Base-by-base conservation (phyloP, 1,140 invertebrate species). In the Sycophila sp. region DNA sequence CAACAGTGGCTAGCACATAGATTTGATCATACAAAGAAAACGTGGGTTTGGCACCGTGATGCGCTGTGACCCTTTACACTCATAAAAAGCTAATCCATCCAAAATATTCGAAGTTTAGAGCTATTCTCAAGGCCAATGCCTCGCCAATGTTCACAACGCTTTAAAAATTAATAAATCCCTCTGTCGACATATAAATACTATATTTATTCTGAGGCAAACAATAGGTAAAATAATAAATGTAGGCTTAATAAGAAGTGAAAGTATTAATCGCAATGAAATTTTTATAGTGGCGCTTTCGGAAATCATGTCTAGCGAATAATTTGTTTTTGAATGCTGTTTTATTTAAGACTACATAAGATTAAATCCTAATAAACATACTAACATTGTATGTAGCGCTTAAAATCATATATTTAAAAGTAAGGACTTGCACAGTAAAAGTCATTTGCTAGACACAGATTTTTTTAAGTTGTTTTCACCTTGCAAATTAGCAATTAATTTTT, bases 1-100 rank as follows among this genome's bases (percentile, higher is more conserved):
- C 92, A 95, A 74, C 96, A 98, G 87, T 99, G 97, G 97, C 83
- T 98, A n/a, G 93, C 94, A 24, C 96, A 98, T 86, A 90, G 92
- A 76, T 97, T 97, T 83, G 94, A 96, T 79, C 94, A 96, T 78
- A 94, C 93, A 60, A 94, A 94, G 81, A 94, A 95, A 79, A 92
- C 94, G 49, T 97, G 96, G 95, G 94, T 96, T 19, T 94, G 92
- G 89, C 95, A 96, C 84, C 89, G 93, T 73, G 94, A 96, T 81
- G 90, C 90, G 67, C 90, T 96, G 82, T 94, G 81, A 86, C 83
- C 75, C 73, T 75, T 75, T 28, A 76, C 68, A 51, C 63, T 67
- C 24, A 62, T 68, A 32, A 65, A 75, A 56, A 60, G 62, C 67
- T 75, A 49, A 75, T 38, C 60, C 42, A 75, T 34, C 65, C 63